phyloP scores from a whole-genome alignment of 2,888 invertebrate species.

The Drosophila imparisetae region DNA sequence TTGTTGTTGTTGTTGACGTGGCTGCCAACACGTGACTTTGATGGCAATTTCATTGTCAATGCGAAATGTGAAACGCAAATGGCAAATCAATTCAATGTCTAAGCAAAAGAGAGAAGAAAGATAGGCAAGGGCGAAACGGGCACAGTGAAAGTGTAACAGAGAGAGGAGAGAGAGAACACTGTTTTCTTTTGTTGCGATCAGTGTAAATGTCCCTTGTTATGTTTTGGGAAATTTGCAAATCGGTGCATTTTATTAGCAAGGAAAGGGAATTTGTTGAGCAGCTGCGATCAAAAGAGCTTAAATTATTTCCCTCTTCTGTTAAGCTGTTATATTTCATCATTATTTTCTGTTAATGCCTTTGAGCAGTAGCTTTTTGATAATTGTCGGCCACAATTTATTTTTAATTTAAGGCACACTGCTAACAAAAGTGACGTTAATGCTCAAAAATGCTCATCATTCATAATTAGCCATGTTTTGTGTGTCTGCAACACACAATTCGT shows the following conservation, averaged over 20 bases:
- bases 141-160: background rate
- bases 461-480: constrained; percentile 56
- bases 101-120: background rate
- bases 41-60: constrained; percentile 79
- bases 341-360: background rate
- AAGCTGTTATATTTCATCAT: background rate
- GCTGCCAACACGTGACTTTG: constrained; percentile 75
- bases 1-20: too few species aligned
- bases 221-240: background rate
- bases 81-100: constrained; percentile 56
- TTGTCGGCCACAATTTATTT: constrained; percentile 1
- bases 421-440: constrained; percentile 14
- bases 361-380: background rate
- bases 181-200: background rate
- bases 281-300: background rate
- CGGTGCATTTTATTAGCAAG: background rate
- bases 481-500: constrained; percentile 25
- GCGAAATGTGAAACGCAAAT: constrained; percentile 57
- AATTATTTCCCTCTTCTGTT: background rate
- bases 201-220: background rate
- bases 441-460: constrained; percentile 36
- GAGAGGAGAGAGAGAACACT: background rate
- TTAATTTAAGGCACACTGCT: constrained; percentile 3
- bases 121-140: background rate
- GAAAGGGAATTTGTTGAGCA: background rate